A percentile compares a stretch with the other conserved stretches of the same genome.
These are phyloP conservation scores for Drosophila teissieri DNA, from an alignment of 1,140 invertebrate genomes.

Conservation along the genomic window DNA sequence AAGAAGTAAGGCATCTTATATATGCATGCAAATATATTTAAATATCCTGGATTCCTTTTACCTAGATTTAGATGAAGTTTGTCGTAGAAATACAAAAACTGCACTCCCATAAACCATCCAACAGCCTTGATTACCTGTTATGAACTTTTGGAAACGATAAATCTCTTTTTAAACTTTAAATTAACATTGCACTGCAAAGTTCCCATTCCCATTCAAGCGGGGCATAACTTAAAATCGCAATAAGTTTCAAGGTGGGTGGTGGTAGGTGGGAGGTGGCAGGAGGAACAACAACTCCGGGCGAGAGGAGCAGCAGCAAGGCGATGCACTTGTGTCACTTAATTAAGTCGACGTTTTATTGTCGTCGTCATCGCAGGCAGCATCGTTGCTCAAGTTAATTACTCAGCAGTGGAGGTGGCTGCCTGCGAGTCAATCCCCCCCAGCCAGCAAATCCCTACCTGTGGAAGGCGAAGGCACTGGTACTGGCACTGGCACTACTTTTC, in stretches of 20 bases:
- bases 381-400: slow-evolving; percentile 80
- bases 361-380: slow-evolving; percentile 52
- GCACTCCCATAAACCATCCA: too few relatives aligned
- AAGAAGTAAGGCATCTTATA: too few relatives aligned
- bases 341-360: slow-evolving; percentile 78
- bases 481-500: slow-evolving; percentile 59
- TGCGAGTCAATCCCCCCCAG: slow-evolving; percentile 21
- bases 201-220: not conserved
- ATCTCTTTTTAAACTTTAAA: not conserved
- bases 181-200: not conserved
- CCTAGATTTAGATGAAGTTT: too few relatives aligned
- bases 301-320: slow-evolving; percentile 35
- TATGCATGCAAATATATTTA: too few relatives aligned
- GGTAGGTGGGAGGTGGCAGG: not conserved
- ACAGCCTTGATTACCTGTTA: too few relatives aligned
- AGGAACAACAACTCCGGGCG: slow-evolving; percentile 15
- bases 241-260: not conserved
- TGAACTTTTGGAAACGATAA: too few relatives aligned
- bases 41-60: too few relatives aligned
- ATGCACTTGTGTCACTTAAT: slow-evolving; percentile 81
- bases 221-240: slow-evolving; percentile 6
- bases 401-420: slow-evolving; percentile 28
- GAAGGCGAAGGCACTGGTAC: not conserved
- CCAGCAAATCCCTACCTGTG: slow-evolving; percentile 32
- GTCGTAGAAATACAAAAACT: too few relatives aligned